A percentile compares a stretch with the other conserved stretches of the same genome.
Conservation (phyloP, 1,140 invertebrate genomes). For the Mya arenaria region DNA sequence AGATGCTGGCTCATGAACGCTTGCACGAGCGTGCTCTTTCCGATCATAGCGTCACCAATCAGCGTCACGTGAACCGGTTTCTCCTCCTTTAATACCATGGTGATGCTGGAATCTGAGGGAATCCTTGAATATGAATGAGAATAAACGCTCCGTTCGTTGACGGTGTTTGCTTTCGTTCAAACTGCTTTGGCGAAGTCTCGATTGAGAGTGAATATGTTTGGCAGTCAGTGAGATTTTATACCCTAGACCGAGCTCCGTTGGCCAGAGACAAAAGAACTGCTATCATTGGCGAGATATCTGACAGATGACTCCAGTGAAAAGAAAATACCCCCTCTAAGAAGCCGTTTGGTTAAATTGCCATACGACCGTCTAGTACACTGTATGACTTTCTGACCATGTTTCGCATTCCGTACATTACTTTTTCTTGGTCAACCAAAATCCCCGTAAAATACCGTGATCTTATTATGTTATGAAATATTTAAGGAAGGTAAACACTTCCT, state of each 20-base stretch:
- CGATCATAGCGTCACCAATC: slow-evolving; percentile 55
- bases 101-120: too few relatives aligned
- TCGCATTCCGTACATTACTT: too few relatives aligned
- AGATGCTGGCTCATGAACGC: slow-evolving; percentile 44
- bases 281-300: slow-evolving; percentile 21
- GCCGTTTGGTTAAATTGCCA: not conserved
- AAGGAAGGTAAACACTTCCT: too few relatives aligned
- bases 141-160: not conserved
- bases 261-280: slow-evolving; percentile 38
- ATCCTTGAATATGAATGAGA: not conserved
- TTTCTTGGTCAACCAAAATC: too few relatives aligned
- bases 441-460: too few relatives aligned
- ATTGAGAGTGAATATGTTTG: not conserved
- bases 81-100: slow-evolving; percentile 52
- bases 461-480: too few relatives aligned
- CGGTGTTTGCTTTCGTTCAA: not conserved
- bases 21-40: slow-evolving; percentile 50
- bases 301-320: not conserved
- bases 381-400: too few relatives aligned
- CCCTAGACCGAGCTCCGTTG: not conserved
- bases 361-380: too few relatives aligned
- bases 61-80: slow-evolving; percentile 47
- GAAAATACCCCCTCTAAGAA: slow-evolving; percentile 38
- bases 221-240: slow-evolving; percentile 32
- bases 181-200: not conserved